These are phyloP conservation scores for Cyclina sinensis DNA, from an alignment of 1,140 invertebrate species.

Conservation along the genomic window DNA sequence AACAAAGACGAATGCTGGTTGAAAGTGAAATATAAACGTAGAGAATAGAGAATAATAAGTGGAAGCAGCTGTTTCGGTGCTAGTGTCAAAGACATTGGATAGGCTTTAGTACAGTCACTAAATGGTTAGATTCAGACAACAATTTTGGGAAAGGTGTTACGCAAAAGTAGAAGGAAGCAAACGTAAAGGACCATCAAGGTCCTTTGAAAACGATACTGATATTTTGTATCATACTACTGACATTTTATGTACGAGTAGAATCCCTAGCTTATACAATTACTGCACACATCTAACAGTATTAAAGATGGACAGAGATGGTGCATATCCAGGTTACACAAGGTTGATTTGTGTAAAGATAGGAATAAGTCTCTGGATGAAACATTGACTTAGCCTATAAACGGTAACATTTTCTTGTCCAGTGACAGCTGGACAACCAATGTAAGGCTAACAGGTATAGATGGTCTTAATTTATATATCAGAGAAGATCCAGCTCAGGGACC, in stretches of 20 bases:
- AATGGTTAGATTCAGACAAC: neutral
- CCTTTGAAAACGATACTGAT: neutral
- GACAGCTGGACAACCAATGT: neutral
- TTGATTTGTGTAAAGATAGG: neutral
- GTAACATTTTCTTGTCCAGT: neutral
- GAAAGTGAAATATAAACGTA: no score
- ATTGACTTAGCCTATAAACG: neutral
- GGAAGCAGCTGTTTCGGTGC: neutral
- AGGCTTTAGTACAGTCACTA: neutral
- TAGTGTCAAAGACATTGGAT: neutral
- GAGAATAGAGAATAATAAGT: no score
- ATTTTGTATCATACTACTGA: neutral
- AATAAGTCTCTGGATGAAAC: neutral
- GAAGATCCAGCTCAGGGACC: neutral
- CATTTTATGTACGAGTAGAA: neutral
- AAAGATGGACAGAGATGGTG: neutral
- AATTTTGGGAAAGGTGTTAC: neutral
- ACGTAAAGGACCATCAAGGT: neutral
- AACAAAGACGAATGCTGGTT: no score
- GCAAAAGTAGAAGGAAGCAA: neutral
- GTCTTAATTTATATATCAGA: neutral
- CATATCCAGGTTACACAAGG: neutral
- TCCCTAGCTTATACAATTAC: neutral
- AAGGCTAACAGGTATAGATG: neutral
- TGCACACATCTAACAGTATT: neutral